Conservation (phyloP, 2,888 invertebrate species). For the Leucophora obtusa region DNA sequence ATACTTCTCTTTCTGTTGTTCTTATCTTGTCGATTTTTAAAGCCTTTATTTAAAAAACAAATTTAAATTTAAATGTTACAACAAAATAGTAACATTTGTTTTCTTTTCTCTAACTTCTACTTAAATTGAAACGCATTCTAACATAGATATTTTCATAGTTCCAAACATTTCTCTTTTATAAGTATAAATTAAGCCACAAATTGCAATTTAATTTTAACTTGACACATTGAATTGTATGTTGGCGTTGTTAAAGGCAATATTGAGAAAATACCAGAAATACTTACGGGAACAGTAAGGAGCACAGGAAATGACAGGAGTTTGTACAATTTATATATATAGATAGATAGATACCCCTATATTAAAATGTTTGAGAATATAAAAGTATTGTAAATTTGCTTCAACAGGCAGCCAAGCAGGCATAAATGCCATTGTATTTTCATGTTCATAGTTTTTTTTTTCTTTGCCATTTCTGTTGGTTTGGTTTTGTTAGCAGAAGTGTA, state of each 20-base stretch:
- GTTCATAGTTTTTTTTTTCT: neutral
- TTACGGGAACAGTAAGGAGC: neutral
- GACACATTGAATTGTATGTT: conserved; percentile 57
- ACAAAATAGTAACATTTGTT: conserved; percentile 9
- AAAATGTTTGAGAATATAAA: conserved; percentile 4
- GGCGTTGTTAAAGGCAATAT: conserved; percentile 31
- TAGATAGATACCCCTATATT: no score
- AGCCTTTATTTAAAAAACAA: conserved; percentile 11
- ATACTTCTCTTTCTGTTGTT: neutral
- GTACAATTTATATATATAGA: neutral
- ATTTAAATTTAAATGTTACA: conserved; percentile 25
- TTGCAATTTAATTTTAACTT: conserved; percentile 67
- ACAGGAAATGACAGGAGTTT: neutral
- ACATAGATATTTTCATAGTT: neutral
- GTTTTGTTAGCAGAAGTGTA: neutral
- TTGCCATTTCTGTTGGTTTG: neutral
- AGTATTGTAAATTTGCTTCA: conserved; percentile 9
- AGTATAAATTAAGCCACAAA: conserved; percentile 67
- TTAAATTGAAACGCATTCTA: conserved; percentile 6
- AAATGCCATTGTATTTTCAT: neutral
- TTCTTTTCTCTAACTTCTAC: neutral
- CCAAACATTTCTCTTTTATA: neutral
- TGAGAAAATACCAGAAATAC: neutral
- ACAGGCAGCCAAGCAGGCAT: neutral
- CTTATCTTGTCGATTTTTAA: neutral